Evolutionary conservation across 2,888 invertebrate species (phyloP).

Genomic region (Halocaridina rubra): DNA sequence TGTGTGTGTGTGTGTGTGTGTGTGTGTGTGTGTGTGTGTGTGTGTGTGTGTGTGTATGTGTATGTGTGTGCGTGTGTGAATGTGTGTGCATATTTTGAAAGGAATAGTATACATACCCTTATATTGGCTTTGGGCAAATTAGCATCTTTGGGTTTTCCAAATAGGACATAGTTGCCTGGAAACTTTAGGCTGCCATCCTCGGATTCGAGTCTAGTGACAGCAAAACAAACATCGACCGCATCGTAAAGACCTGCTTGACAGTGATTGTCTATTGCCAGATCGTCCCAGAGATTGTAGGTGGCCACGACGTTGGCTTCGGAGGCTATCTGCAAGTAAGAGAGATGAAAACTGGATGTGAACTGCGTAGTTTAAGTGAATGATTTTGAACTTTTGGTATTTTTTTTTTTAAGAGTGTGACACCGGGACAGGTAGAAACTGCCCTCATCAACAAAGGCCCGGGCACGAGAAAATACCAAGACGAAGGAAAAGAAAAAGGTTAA

Average conservation of each 20-base stretch:
- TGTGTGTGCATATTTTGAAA: no score
- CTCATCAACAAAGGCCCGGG: no score
- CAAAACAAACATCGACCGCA: constrained; percentile 31
- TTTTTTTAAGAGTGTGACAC: no score
- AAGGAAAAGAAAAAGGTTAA: no score
- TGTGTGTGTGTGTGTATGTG: no score
- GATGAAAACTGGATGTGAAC: background rate
- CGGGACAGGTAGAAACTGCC: no score
- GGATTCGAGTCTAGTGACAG: background rate
- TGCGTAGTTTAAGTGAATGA: background rate
- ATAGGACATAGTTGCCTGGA: constrained; percentile 22
- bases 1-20: no score
- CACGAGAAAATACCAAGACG: no score
- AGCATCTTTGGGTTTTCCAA: constrained; percentile 54
- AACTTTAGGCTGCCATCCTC: background rate
- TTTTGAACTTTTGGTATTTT: no score
- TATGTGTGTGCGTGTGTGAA: no score
- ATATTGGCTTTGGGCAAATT: constrained; percentile 22
- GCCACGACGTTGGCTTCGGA: constrained; percentile 2
- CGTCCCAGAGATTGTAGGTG: background rate
- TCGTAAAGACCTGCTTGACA: constrained; percentile 30
- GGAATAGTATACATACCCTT: no score
- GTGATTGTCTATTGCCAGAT: background rate
- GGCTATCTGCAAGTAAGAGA: background rate
- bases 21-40: no score